A percentile compares a stretch with the other conserved stretches of the same genome.
These are phyloP conservation scores for Drosophila baimaii DNA, from an alignment of 1,140 invertebrate genomes.

Conservation along the genomic window DNA sequence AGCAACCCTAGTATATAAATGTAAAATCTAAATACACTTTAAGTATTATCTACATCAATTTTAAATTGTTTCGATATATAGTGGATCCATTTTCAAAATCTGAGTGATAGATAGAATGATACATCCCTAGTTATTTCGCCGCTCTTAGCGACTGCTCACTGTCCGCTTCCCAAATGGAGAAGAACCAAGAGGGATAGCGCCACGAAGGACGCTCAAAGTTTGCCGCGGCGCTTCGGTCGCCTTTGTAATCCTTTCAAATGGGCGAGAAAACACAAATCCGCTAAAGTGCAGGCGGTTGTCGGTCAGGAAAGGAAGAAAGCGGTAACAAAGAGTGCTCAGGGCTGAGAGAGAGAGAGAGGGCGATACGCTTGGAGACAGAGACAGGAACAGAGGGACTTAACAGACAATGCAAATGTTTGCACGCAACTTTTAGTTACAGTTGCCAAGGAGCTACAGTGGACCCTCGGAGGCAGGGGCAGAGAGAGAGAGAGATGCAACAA, in stretches of 20 bases:
- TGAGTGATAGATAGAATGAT: no score
- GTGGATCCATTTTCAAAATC: no score
- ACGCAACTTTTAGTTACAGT: constrained; percentile 76
- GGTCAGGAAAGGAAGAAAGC: constrained; percentile 48
- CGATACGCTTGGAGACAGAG: neutral
- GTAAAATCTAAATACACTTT: no score
- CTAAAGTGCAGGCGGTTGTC: constrained; percentile 76
- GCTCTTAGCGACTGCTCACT: constrained; percentile 12
- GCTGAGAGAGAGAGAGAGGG: neutral
- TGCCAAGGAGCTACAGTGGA: constrained; percentile 20
- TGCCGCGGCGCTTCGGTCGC: constrained; percentile 52
- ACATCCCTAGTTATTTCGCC: neutral
- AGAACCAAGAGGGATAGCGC: neutral
- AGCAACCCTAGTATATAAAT: no score
- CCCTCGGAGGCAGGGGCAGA: neutral
- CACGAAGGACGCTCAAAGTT: constrained; percentile 25
- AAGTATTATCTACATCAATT: no score
- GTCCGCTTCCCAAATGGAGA: neutral
- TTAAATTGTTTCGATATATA: no score
- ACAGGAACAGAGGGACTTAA: constrained; percentile 48
- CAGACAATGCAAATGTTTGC: constrained; percentile 75
- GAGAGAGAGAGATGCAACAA: constrained; percentile 50
- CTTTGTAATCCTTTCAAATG: constrained; percentile 78
- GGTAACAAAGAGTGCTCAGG: constrained; percentile 9
- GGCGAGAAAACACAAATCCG: constrained; percentile 81